phyloP scores from a whole-genome alignment of 2,797 vertebrate species.

The Rhodeus uyekii region DNA sequence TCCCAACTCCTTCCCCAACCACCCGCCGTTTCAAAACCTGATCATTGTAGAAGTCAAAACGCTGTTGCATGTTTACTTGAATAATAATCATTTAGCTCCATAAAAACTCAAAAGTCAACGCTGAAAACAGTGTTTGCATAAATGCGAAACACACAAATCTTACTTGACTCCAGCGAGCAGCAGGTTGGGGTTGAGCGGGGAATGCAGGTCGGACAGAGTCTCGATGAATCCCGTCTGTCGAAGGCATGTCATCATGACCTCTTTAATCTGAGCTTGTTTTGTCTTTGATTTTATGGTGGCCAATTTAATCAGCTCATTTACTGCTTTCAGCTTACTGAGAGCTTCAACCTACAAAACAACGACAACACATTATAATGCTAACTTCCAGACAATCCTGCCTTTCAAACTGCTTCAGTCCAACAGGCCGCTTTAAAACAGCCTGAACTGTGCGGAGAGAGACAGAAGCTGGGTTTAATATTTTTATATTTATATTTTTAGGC shows the following conservation, averaged over 20 bases:
- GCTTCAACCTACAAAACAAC: constrained; percentile 87
- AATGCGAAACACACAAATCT: constrained; percentile 65
- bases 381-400: not conserved
- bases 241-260: constrained; percentile 94
- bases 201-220: constrained; percentile 91
- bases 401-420: not conserved
- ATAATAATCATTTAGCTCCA: too few relatives aligned
- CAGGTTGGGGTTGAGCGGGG: constrained; percentile 90
- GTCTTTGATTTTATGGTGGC: constrained; percentile 90
- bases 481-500: not conserved
- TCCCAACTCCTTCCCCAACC: not conserved
- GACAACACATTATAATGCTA: not conserved
- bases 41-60: not conserved
- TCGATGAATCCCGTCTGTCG: constrained; percentile 93
- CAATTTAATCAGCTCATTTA: constrained; percentile 94
- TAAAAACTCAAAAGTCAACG: too few relatives aligned
- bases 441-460: not conserved
- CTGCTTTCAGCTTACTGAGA: constrained; percentile 93
- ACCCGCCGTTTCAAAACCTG: not conserved
- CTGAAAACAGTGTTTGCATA: not conserved
- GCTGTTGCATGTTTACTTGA: not conserved
- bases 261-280: constrained; percentile 90
- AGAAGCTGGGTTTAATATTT: not conserved
- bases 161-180: constrained; percentile 94
- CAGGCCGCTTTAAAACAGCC: not conserved